Conservation (phyloP, 2,888 invertebrate genomes). For the Scaptomyza reducta region DNA sequence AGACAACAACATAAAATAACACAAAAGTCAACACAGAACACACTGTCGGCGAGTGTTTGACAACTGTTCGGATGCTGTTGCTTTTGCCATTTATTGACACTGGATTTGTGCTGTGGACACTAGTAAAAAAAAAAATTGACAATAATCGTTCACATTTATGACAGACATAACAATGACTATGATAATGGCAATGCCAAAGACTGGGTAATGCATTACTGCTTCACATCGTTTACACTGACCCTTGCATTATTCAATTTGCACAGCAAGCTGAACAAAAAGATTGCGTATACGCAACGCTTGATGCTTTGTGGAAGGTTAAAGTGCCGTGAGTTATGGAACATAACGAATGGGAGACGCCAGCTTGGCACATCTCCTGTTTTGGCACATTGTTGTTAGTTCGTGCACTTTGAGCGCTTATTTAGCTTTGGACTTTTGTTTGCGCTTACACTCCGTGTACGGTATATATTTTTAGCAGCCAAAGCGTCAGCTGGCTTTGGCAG, state of each 20-base stretch:
- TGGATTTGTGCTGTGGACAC: slow-evolving; percentile 54
- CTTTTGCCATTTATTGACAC: slow-evolving; percentile 69
- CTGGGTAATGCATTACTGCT: slow-evolving; percentile 32
- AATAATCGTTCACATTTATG: slow-evolving; percentile 53
- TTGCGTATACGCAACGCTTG: slow-evolving; percentile 66
- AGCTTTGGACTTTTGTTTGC: slow-evolving; percentile 49
- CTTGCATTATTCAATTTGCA: slow-evolving; percentile 66
- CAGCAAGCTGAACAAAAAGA: slow-evolving; percentile 23
- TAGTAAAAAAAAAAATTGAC: slow-evolving; percentile 42
- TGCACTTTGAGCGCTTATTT: slow-evolving; percentile 62
- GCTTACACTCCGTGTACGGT: slow-evolving; percentile 50
- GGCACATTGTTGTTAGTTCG: slow-evolving; percentile 61
- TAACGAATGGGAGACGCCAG: not conserved
- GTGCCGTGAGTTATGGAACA: slow-evolving; percentile 23
- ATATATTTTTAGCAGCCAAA: slow-evolving; percentile 34
- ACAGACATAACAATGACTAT: slow-evolving; percentile 58
- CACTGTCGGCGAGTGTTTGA: not conserved
- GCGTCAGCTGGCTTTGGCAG: slow-evolving; percentile 46
- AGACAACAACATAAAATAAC: slow-evolving; percentile 19
- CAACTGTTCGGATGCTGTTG: not conserved
- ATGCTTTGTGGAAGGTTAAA: slow-evolving; percentile 36
- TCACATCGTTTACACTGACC: slow-evolving; percentile 19
- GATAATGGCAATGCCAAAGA: slow-evolving; percentile 49
- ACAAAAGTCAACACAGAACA: slow-evolving; percentile 62
- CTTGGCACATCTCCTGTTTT: slow-evolving; percentile 43